phyloP scores from a whole-genome alignment of 2,113 vertebrate genomes.

The Tetrao urogallus region DNA sequence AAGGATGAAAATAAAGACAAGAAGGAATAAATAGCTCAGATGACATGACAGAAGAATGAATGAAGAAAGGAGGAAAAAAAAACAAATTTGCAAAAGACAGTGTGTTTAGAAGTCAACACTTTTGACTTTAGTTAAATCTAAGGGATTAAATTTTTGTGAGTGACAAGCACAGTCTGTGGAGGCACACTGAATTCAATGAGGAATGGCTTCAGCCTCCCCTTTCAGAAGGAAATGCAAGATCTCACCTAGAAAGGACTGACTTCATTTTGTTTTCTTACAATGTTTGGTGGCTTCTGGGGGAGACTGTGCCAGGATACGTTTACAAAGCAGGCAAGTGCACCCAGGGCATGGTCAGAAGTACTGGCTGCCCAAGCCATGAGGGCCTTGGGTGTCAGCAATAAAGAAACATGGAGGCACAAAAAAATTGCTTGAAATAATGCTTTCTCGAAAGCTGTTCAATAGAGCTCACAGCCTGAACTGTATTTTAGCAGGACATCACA shows the following conservation, averaged over 20 bases:
- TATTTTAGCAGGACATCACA: not conserved
- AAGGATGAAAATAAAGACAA: not conserved
- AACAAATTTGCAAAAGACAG: not conserved
- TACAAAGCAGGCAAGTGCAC: not conserved
- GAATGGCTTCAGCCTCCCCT: not conserved
- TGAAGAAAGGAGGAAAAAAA: not conserved
- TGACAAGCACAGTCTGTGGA: not conserved
- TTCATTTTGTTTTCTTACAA: not conserved
- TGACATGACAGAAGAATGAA: not conserved
- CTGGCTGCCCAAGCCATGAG: not conserved
- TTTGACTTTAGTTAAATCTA: not conserved
- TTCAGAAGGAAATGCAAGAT: not conserved
- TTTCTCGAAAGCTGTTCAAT: not conserved
- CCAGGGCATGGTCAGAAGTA: not conserved
- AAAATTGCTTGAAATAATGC: not conserved
- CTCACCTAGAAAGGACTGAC: not conserved
- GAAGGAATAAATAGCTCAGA: not conserved
- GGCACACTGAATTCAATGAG: accelerated
- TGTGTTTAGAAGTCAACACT: not conserved
- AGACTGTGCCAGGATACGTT: not conserved
- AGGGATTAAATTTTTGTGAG: not conserved
- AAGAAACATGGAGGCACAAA: not conserved
- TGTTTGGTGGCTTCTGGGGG: not conserved
- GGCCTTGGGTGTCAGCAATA: not conserved
- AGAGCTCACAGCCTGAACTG: not conserved